Base-by-base conservation (phyloP, 2,113 vertebrate species). In the Lates calcarifer region DNA sequence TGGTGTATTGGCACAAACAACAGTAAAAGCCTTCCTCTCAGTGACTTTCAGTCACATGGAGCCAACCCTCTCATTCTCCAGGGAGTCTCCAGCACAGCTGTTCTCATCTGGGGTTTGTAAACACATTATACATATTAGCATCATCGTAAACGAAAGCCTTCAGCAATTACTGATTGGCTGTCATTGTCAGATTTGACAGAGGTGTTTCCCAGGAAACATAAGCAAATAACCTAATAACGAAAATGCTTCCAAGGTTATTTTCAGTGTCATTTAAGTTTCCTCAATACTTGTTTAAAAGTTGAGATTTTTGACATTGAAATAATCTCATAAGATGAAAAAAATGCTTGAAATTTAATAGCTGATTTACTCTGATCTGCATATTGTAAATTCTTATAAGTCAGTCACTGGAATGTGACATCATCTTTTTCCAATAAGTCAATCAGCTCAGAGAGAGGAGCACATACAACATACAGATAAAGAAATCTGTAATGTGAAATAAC, bases 181-280 rank as follows among this genome's bases (percentile, higher is more conserved):
- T n/a, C 9, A n/a, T 49, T 51, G n/a, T 20, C 51, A 1, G 58
- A 47, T 81, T 71, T 20, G 26, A 45, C 14, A 10, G 17, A 47
- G 5, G 5, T n/a, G 45, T 74, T 82, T 45, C 69, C 56, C 6
- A 20, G 49, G 39, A 28, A 68, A 65, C 20, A 39, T 20, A 26
- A 35, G 12, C 33, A 28, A 39, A 31, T 14, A 49, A 6, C 13
- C 20, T 28, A 31, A 74, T 33, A 68, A 17, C 20, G 10, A 35
- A 14, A 68, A 4, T 45, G 9, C n/a, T n/a, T n/a, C n/a, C n/a
- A n/a, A n/a, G n/a, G n/a, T n/a, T n/a, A n/a, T 49, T n/a, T 11
- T n/a, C 6, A 9, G 28, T 17, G 1, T 1, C 45, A 28, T 58
- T 51, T 45, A 66, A 61, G 26, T 8, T 0, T 60, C 31, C 20